Evolutionary conservation across 1,140 invertebrate genomes (phyloP).

Genomic region (Conus ventricosus): DNA sequence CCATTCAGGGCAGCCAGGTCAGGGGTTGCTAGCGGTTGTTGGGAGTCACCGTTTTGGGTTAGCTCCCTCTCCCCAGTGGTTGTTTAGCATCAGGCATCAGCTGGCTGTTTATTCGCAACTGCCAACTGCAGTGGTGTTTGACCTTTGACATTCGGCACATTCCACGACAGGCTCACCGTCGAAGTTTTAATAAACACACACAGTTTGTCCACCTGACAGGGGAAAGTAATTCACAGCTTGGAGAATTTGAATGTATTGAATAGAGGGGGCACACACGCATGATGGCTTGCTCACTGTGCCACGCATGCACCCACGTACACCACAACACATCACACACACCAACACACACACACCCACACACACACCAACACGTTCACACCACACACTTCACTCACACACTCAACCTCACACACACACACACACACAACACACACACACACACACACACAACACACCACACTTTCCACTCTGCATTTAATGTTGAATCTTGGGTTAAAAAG

Average conservation of each 20-base stretch:
- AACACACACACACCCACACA: background rate
- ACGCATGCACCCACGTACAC: background rate
- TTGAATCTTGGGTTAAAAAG: too few relatives aligned
- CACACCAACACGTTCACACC: background rate
- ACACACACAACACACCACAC: too few relatives aligned
- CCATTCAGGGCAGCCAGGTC: slow-evolving; percentile 48
- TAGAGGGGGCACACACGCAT: background rate
- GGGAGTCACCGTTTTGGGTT: slow-evolving; percentile 51
- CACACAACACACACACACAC: too few relatives aligned
- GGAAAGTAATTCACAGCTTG: too few relatives aligned
- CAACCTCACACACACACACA: background rate
- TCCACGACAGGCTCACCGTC: slow-evolving; percentile 54
- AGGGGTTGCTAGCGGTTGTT: slow-evolving; percentile 44
- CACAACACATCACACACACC: too few relatives aligned
- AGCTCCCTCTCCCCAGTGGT: slow-evolving; percentile 48
- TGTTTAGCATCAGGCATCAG: slow-evolving; percentile 36
- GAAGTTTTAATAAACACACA: slow-evolving; percentile 56
- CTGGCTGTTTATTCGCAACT: slow-evolving; percentile 62
- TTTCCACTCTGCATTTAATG: too few relatives aligned
- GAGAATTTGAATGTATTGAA: background rate
- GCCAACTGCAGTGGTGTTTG: slow-evolving; percentile 66
- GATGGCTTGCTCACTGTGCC: background rate
- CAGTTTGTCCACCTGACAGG: slow-evolving; percentile 53
- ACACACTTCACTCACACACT: background rate
- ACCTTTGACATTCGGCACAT: slow-evolving; percentile 64